Conservation (phyloP, 2,888 invertebrate species). For the Hyposoter dolosus region DNA sequence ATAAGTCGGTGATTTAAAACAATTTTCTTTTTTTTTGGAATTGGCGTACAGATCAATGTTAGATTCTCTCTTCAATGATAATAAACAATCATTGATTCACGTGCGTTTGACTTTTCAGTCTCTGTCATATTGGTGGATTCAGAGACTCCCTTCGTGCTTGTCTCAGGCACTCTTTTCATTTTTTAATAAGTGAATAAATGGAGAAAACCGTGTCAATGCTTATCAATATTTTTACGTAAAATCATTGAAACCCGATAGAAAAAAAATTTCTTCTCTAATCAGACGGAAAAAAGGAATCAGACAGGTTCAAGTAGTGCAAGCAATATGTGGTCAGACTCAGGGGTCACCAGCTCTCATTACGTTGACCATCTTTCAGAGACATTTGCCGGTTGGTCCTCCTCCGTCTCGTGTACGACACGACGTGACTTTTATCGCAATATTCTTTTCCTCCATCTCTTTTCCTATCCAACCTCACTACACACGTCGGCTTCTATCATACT, state of each 20-base stretch:
- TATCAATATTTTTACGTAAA: not conserved
- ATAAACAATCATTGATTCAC: too few species aligned
- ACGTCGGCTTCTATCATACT: constrained; percentile 48
- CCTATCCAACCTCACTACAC: constrained; percentile 2
- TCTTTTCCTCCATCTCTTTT: constrained; percentile 32
- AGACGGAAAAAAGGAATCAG: constrained; percentile 4
- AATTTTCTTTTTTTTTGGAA: too few species aligned
- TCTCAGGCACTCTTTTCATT: too few species aligned
- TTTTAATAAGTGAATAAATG: too few species aligned
- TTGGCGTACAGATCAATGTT: too few species aligned
- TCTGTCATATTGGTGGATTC: too few species aligned
- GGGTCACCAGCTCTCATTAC: constrained; percentile 10
- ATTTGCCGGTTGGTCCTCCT: constrained; percentile 7
- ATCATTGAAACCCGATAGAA: not conserved
- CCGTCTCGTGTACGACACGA: constrained; percentile 6
- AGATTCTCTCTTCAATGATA: too few species aligned
- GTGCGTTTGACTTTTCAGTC: too few species aligned
- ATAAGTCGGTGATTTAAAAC: too few species aligned
- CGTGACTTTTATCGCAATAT: constrained; percentile 26
- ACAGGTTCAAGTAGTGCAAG: constrained; percentile 61
- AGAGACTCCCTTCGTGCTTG: too few species aligned
- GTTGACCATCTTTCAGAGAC: constrained; percentile 11
- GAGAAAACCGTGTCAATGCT: not conserved
- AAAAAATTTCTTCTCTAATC: not conserved
- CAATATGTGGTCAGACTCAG: constrained; percentile 65